Base-by-base conservation (phyloP, 2,797 vertebrate species). In the Sebastes oblongus region DNA sequence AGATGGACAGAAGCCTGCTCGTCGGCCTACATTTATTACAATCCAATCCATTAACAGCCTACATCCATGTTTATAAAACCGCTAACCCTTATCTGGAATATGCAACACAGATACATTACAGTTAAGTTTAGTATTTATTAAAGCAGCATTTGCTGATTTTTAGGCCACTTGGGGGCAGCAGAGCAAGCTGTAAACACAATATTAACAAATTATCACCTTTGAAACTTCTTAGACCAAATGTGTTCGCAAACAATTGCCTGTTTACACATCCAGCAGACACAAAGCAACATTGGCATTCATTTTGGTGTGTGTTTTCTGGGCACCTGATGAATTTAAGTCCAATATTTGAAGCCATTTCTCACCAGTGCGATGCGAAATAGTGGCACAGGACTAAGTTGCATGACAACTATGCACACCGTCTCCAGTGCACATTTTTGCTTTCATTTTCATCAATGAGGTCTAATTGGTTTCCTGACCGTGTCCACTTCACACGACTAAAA, bases 361-460 rank as follows among this genome's bases (percentile, higher is more conserved):
- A 42, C 39, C 1, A 42, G 39, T 18, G 0, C 1, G 14, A 42
- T 42, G 39, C 3, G 3, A 42, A 42, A 42, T 16, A 16, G 0
- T 3, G 39, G 39, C 0, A 7, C 39, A 42, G 39, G 14, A 42
- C 14, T 16, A 46, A 46, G 42, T 46, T 46, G 42, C 16, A 46
- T 46, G 42, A 46, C 42, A 46, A 46, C 16, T 20, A 46, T 46
- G 42, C 16, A 46, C 7, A 46, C 42, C 42, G 16, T 18, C 42
- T 4, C 42, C 42, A 18, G 16, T 8, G 1, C 14, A 16, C 0
- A 46, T 46, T 1, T 42, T 6, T 42, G 0, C 39, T 42, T 42
- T 7, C 39, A 42, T 42, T 42, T 42, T 42, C 39, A 42, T 42
- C 42, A 20, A 46, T 1, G 42, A 18, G 6, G 42, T 18, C 7